Evolutionary conservation across 2,113 vertebrate genomes (phyloP).

Genomic region (Cyprinus carpio): DNA sequence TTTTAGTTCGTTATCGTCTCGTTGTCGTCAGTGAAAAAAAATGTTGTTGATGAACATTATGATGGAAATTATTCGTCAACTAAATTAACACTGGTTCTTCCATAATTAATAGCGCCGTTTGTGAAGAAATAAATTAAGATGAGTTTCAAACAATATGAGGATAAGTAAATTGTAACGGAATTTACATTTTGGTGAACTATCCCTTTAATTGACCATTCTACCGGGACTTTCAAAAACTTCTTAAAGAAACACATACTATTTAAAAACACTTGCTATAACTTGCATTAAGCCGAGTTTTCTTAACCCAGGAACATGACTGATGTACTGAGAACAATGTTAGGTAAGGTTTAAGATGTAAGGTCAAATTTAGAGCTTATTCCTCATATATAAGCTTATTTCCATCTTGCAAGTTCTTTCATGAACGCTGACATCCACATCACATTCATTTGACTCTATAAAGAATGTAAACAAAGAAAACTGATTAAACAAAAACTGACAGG

Average conservation of each 20-base stretch:
- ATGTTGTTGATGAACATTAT: too few species aligned
- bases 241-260: not conserved
- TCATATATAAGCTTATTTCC: slow-evolving; percentile 64
- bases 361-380: slow-evolving; percentile 57
- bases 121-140: not conserved
- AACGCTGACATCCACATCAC: slow-evolving; percentile 60
- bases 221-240: not conserved
- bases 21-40: too few species aligned
- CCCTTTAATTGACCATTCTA: not conserved
- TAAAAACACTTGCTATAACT: not conserved
- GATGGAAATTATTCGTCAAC: too few species aligned
- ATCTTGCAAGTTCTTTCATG: slow-evolving; percentile 56
- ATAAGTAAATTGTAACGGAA: not conserved
- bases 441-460: slow-evolving; percentile 59
- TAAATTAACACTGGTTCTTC: too few species aligned
- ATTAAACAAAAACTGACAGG: slow-evolving; percentile 56
- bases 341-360: slow-evolving; percentile 28
- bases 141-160: not conserved
- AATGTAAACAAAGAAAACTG: slow-evolving; percentile 69
- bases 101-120: not conserved
- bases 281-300: not conserved
- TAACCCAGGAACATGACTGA: not conserved
- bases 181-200: not conserved
- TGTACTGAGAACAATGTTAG: not conserved
- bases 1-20: too few species aligned